These are phyloP conservation scores for Trachemys scripta DNA, from an alignment of 2,113 vertebrate genomes.

Conservation along the genomic window DNA sequence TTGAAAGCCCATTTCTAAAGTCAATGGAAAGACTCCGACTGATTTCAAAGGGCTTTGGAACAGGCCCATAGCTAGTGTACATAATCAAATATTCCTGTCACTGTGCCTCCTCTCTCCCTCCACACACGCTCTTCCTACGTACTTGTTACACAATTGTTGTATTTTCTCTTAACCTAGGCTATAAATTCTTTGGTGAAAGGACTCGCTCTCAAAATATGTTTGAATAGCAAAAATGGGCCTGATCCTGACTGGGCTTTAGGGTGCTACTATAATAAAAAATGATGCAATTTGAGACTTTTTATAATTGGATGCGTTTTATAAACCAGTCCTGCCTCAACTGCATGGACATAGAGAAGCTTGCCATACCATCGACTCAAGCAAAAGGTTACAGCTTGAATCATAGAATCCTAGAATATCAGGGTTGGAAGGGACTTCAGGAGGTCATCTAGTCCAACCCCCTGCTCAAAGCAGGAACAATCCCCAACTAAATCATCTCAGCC, in stretches of 20 bases:
- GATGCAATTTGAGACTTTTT: background rate
- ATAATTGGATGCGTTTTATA: background rate
- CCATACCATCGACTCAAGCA: background rate
- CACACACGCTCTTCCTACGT: background rate
- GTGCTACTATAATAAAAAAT: background rate
- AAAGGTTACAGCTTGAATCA: background rate
- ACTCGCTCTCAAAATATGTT: rapidly evolving
- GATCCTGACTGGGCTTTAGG: background rate
- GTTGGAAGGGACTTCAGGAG: too few relatives aligned
- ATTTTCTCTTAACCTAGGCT: background rate
- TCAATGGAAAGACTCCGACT: background rate
- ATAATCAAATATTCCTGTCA: background rate
- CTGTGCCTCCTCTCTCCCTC: background rate
- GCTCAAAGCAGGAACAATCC: too few relatives aligned
- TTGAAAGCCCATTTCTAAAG: background rate
- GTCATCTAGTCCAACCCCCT: too few relatives aligned
- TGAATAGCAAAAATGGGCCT: background rate
- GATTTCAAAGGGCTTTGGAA: background rate
- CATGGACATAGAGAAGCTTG: rapidly evolving
- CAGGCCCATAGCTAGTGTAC: background rate
- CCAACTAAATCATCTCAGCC: too few relatives aligned
- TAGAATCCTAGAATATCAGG: too few relatives aligned
- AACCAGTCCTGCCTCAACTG: conserved; percentile 7
- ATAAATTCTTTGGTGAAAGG: background rate
- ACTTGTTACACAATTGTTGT: background rate